Evolutionary conservation across 2,113 vertebrate genomes (phyloP).

Genomic region (Eubucco bourcierii): DNA sequence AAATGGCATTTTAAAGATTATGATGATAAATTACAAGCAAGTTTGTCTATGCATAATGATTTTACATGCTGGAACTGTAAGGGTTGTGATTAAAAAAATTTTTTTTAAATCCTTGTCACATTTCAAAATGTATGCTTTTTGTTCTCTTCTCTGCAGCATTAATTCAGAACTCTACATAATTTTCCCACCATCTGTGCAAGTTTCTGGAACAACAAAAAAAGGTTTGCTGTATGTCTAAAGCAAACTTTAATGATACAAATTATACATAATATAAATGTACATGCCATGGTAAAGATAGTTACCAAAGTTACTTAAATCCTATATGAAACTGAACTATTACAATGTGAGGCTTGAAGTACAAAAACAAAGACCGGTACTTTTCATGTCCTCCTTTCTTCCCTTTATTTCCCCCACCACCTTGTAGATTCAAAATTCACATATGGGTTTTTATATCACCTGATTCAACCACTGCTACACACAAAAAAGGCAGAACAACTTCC

Average conservation of each 20-base stretch:
- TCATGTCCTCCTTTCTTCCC: not conserved
- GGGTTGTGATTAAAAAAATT: not conserved
- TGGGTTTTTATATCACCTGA: not conserved
- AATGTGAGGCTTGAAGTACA: not conserved
- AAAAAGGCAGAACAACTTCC: not conserved
- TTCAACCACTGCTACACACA: not conserved
- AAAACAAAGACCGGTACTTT: not conserved
- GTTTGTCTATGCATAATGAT: not conserved
- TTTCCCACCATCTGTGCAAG: conserved; percentile 43
- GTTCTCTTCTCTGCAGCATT: no score
- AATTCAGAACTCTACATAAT: conserved; percentile 24
- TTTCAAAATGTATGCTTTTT: not conserved
- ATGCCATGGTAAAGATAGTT: not conserved
- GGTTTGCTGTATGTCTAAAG: not conserved
- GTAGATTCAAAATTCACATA: not conserved
- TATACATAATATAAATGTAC: not conserved
- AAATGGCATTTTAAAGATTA: not conserved
- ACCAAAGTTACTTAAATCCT: not conserved
- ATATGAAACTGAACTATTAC: not conserved
- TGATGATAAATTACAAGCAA: not conserved
- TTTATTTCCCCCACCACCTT: not conserved
- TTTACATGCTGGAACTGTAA: not conserved
- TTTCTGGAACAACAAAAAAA: not conserved
- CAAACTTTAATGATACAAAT: not conserved
- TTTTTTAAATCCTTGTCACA: not conserved